Base-by-base conservation (phyloP, 2,888 invertebrate genomes). In the Pristionchus maxplancki region DNA sequence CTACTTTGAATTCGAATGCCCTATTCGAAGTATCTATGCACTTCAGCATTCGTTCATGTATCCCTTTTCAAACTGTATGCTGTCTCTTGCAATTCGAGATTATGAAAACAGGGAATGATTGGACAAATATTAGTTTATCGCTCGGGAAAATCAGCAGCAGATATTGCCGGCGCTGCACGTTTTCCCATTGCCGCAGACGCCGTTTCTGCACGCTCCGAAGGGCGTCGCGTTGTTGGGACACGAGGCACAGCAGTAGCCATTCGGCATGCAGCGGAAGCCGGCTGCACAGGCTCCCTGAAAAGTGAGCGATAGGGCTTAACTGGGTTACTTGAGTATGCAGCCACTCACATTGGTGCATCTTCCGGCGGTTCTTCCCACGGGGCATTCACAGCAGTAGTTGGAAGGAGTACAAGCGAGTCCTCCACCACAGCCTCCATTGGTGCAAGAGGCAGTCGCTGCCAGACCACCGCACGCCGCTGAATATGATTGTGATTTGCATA, bases 311-410 rank as follows among this genome's bases (percentile, higher is more conserved):
- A 11, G 4, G 34, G 20, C 15, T 20, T 34, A 2, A 8, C 11
- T 34, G 48, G 20, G 11, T 13, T n/a, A 4, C 34, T 81, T 2
- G 11, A n/a, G 81, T 81, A 8, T 78, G n/a, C 50, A 48, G 37
- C 11, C 2, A 37, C 90, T 89, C 71, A 93, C 93, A 90, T 91
- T 90, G 58, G 91, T 90, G 89, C 94, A 94, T 17, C 91, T 89
- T 9, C 94, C 94, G 31, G 91, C 91, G 20, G 91, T 90, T 78
- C 92, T 89, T 34, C 94, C 94, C n/a, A 91, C 92, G 5, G 92
- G 90, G 89, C 94, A 94, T 85, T 94, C 93, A 87, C 94, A 94
- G 78, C 93, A 93, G 88, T 93, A 94, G 81, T 93, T 93, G 50
- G 93, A 92, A 0, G 94, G 87, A 1, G 93, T 92, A 88, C 94